Conservation (phyloP, 2,888 invertebrate genomes). For the Tryphoninae sp. region DNA sequence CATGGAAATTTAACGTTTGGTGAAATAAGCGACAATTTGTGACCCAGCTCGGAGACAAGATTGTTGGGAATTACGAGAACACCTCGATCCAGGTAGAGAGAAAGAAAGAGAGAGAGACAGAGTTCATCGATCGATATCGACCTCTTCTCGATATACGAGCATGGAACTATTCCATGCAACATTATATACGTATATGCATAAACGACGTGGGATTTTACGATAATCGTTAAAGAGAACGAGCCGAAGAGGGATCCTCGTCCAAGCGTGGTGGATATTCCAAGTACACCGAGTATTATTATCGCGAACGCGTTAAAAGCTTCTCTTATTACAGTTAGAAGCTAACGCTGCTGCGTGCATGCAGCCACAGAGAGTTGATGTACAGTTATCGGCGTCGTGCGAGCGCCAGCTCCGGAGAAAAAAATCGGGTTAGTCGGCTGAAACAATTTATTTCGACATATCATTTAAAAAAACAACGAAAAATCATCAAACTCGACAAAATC, state of each 20-base stretch:
- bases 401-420: slow-evolving; percentile 57
- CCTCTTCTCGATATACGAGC: not conserved
- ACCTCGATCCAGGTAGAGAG: slow-evolving; percentile 10
- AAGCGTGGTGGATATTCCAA: slow-evolving; percentile 22
- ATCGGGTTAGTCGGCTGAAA: slow-evolving; percentile 68
- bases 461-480: slow-evolving; percentile 25
- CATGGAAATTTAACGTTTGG: slow-evolving; percentile 33
- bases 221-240: slow-evolving; percentile 41
- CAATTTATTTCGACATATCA: slow-evolving; percentile 52
- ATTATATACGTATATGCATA: slow-evolving; percentile 17
- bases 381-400: slow-evolving; percentile 47
- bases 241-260: slow-evolving; percentile 33
- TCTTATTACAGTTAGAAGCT: slow-evolving; percentile 74
- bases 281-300: slow-evolving; percentile 44
- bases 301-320: slow-evolving; percentile 66
- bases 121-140: slow-evolving; percentile 45
- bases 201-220: slow-evolving; percentile 20
- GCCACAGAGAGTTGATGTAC: slow-evolving; percentile 49
- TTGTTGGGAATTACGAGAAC: slow-evolving; percentile 33
- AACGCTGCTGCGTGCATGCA: slow-evolving; percentile 58
- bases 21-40: slow-evolving; percentile 12
- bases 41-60: slow-evolving; percentile 11
- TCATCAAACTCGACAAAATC: slow-evolving; percentile 37
- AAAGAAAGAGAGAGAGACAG: not conserved
- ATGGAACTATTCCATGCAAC: too few relatives aligned